These are phyloP conservation scores for Antheraea yamamai DNA, from an alignment of 2,888 invertebrate species.

Conservation along the genomic window DNA sequence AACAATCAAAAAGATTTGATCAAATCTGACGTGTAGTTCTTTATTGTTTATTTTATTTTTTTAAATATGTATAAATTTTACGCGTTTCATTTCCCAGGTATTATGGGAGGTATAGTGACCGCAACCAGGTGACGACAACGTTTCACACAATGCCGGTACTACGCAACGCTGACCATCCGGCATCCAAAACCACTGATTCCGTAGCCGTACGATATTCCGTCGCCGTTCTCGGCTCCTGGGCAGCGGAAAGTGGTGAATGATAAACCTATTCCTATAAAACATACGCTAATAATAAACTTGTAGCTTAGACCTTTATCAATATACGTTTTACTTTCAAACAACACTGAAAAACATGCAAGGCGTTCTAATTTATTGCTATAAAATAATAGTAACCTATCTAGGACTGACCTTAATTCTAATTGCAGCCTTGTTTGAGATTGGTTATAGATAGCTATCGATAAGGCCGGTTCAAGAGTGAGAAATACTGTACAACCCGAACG, in stretches of 20 bases:
- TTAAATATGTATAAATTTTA: background rate
- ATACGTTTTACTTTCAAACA: too few relatives aligned
- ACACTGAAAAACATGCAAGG: background rate
- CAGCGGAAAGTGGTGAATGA: constrained; percentile 64
- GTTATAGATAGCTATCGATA: background rate
- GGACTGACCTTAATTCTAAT: constrained; percentile 2
- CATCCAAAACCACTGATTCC: constrained; percentile 56
- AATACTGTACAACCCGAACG: too few relatives aligned
- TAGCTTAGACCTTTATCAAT: too few relatives aligned
- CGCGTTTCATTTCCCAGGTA: constrained; percentile 41
- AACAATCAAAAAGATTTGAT: too few relatives aligned
- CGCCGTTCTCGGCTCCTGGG: constrained; percentile 69
- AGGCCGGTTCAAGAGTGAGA: background rate
- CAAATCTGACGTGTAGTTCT: too few relatives aligned
- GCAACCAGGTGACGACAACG: constrained; percentile 48
- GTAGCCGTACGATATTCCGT: constrained; percentile 60
- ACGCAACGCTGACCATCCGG: constrained; percentile 68
- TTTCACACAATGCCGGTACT: constrained; percentile 61
- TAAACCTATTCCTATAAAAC: background rate
- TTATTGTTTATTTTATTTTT: too few relatives aligned
- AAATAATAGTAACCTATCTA: background rate
- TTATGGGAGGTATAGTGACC: constrained; percentile 48
- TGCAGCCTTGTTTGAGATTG: background rate
- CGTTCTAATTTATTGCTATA: background rate
- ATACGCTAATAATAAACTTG: too few relatives aligned